Percentiles rank a stretch among this genome's conserved stretches.
phyloP scores from a whole-genome alignment of 2,797 vertebrate genomes.

The Octomys mimax region DNA sequence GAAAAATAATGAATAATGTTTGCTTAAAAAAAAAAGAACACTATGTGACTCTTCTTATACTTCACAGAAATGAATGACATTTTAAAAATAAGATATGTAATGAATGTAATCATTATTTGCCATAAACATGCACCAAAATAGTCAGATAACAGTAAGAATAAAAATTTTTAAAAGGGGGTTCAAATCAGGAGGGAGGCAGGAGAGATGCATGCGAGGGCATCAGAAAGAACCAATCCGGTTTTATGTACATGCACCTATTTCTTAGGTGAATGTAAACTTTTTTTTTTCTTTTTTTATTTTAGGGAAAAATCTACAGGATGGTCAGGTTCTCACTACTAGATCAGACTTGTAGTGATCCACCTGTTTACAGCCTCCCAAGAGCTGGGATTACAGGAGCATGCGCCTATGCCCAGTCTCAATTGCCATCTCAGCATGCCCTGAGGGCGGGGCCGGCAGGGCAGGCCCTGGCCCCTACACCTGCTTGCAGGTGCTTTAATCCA shows the following conservation, averaged over 20 bases:
- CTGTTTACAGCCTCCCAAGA: too few relatives aligned
- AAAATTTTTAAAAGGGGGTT: not conserved
- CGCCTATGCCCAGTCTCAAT: too few relatives aligned
- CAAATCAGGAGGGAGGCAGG: not conserved
- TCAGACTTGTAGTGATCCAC: too few relatives aligned
- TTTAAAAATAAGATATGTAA: not conserved
- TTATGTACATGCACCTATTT: not conserved
- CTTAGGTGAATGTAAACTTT: not conserved
- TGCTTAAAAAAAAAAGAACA: not conserved
- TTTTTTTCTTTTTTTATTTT: too few relatives aligned
- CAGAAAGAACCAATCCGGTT: not conserved
- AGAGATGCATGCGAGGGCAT: not conserved
- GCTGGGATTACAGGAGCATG: too few relatives aligned
- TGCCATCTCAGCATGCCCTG: too few relatives aligned
- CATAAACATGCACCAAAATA: not conserved
- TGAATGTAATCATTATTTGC: not conserved
- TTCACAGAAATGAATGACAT: not conserved
- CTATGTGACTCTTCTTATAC: not conserved
- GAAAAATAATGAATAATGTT: not conserved
- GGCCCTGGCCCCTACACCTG: too few relatives aligned
- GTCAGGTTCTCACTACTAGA: too few relatives aligned
- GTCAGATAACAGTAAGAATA: not conserved
- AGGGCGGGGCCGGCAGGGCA: too few relatives aligned
- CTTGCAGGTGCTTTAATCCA: too few relatives aligned
- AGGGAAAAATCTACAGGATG: too few relatives aligned